Evolutionary conservation across 2,797 vertebrate species (phyloP).

Genomic region (Fistularia tabacaria): DNA sequence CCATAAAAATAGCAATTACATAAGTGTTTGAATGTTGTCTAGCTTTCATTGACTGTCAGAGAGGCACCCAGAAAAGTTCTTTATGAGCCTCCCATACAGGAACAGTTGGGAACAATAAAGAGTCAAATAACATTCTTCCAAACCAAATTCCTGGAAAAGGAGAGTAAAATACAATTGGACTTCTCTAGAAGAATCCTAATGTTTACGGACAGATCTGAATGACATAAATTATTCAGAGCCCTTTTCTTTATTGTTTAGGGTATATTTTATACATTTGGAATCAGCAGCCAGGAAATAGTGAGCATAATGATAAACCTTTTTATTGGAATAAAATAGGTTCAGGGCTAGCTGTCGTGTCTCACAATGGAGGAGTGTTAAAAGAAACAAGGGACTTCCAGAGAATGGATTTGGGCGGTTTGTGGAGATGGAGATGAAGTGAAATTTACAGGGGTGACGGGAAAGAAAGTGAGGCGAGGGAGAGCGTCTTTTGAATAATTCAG

Average conservation of each 20-base stretch:
- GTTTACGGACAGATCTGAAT: not conserved
- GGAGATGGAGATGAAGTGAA: constrained; percentile 50
- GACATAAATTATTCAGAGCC: not conserved
- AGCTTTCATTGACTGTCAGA: constrained; percentile 41
- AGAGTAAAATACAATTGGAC: not conserved
- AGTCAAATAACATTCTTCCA: not conserved
- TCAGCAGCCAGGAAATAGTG: constrained; percentile 1
- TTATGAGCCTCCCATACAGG: constrained; percentile 46
- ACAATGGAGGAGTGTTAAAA: constrained; percentile 24
- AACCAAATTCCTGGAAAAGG: not conserved
- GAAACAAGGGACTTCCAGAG: constrained; percentile 50
- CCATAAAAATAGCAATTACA: constrained; percentile 76
- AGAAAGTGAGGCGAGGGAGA: constrained; percentile 44
- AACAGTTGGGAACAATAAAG: constrained; percentile 59
- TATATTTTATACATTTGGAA: constrained; percentile 17
- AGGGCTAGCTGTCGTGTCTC: constrained; percentile 1
- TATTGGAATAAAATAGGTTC: constrained; percentile 7
- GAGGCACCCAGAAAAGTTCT: constrained; percentile 33
- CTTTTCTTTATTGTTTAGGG: constrained; percentile 9
- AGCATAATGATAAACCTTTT: constrained; percentile 1
- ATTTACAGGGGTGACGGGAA: constrained; percentile 53
- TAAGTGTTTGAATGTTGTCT: constrained; percentile 65
- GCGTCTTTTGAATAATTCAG: constrained; percentile 78
- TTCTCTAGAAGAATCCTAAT: not conserved
- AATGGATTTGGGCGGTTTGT: constrained; percentile 34